Conservation (phyloP, 2,797 vertebrate genomes). For the Danio aesculapii region DNA sequence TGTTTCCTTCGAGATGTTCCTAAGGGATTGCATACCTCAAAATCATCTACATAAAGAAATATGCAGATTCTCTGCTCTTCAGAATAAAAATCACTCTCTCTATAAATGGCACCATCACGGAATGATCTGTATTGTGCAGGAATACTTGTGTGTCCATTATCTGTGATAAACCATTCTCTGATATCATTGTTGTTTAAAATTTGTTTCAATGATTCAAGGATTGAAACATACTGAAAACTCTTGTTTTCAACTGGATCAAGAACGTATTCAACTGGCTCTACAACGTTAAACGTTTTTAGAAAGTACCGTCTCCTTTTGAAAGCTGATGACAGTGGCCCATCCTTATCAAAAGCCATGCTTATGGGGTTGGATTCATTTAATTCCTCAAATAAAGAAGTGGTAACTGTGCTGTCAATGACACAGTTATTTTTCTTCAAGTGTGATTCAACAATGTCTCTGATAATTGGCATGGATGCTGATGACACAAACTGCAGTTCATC, state of each 20-base stretch:
- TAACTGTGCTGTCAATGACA: conserved; percentile 22
- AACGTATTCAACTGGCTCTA: conserved; percentile 5
- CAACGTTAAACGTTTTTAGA: conserved; percentile 3
- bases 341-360: conserved; percentile 33
- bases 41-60: conserved; percentile 26
- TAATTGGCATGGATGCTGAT: conserved; percentile 32
- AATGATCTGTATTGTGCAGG: conserved; percentile 30
- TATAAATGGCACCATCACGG: conserved; percentile 21
- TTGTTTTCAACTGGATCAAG: not conserved
- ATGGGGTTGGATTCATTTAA: conserved; percentile 36
- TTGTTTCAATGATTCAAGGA: conserved; percentile 7
- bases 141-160: not conserved
- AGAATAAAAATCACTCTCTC: conserved; percentile 24
- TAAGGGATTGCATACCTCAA: conserved; percentile 31
- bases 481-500: conserved; percentile 45
- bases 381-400: conserved; percentile 21
- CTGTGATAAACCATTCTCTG: not conserved
- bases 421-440: conserved; percentile 37
- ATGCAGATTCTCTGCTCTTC: conserved; percentile 10
- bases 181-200: not conserved
- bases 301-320: conserved; percentile 8
- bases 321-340: conserved; percentile 16
- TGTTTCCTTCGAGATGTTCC: conserved; percentile 37
- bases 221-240: not conserved
- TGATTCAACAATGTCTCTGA: conserved; percentile 33